Evolutionary conservation across 2,797 vertebrate species (phyloP).

Genomic region (Salmo trutta): DNA sequence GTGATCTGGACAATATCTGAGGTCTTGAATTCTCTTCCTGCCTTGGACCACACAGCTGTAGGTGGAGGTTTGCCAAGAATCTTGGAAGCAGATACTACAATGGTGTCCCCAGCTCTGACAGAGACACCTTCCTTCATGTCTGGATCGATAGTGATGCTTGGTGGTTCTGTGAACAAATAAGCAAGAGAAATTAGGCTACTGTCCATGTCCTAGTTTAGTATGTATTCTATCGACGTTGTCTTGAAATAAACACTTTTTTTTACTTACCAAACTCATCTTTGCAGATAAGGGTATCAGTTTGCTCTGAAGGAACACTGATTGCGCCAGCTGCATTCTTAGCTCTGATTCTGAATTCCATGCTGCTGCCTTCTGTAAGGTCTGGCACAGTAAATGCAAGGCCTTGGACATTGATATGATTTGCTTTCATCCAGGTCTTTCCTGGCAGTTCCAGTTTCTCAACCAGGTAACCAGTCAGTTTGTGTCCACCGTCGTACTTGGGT

Average conservation of each 20-base stretch:
- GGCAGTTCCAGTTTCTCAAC: conserved; percentile 93
- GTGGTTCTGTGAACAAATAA: conserved; percentile 84
- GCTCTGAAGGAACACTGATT: conserved; percentile 92
- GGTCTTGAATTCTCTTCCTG: conserved; percentile 91
- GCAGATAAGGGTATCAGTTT: conserved; percentile 88
- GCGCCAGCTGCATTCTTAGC: conserved; percentile 96
- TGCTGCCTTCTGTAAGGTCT: conserved; percentile 89
- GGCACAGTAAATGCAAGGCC: conserved; percentile 93
- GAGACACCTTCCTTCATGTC: conserved; percentile 93
- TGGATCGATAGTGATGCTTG: conserved; percentile 91
- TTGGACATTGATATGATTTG: conserved; percentile 94
- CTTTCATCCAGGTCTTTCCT: conserved; percentile 92
- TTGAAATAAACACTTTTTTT: neutral
- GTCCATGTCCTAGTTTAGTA: neutral
- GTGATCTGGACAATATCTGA: conserved; percentile 89
- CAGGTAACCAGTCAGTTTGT: conserved; percentile 93
- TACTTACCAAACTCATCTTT: conserved; percentile 93
- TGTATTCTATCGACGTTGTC: neutral
- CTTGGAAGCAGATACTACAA: conserved; percentile 89
- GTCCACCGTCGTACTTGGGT: conserved; percentile 96
- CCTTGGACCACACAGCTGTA: conserved; percentile 92
- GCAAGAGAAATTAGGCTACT: conserved; percentile 25
- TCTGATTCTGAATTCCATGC: conserved; percentile 94
- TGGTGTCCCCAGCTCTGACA: conserved; percentile 92
- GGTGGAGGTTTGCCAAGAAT: conserved; percentile 96